Percentiles rank a stretch among this genome's conserved stretches.
phyloP scores from a whole-genome alignment of 1,140 invertebrate species.

The Gryllus bimaculatus region DNA sequence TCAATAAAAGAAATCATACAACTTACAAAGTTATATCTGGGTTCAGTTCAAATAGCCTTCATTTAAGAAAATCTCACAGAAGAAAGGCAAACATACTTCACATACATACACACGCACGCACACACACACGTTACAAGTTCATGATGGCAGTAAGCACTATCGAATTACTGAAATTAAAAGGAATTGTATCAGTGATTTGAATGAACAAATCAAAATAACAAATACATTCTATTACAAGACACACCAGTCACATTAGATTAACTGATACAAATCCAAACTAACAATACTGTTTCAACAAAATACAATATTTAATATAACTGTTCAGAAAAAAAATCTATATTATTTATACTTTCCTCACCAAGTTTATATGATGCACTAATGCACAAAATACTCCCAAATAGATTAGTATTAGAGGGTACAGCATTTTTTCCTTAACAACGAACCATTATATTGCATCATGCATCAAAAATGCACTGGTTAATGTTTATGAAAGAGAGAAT shows the following conservation, averaged over 20 bases:
- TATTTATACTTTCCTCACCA: constrained; percentile 1
- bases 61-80: background rate
- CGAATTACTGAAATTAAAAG: background rate
- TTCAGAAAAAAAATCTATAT: background rate
- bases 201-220: background rate
- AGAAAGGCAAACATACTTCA: background rate
- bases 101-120: background rate
- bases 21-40: background rate
- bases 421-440: background rate
- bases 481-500: constrained; percentile 1
- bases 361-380: constrained; percentile 1
- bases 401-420: constrained; percentile 1
- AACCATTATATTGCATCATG: background rate
- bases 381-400: background rate
- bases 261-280: background rate
- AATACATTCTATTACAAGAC: background rate
- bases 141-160: background rate
- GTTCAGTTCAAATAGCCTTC: background rate
- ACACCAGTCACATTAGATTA: background rate
- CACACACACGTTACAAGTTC: background rate
- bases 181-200: background rate
- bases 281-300: constrained; percentile 2
- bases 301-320: background rate
- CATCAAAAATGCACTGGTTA: constrained; percentile 1
- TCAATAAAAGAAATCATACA: too few relatives aligned